These are phyloP conservation scores for Apostichopus parvimensis DNA, from an alignment of 35 echinoderm and acorn worm genomes.

Conservation along the genomic window DNA sequence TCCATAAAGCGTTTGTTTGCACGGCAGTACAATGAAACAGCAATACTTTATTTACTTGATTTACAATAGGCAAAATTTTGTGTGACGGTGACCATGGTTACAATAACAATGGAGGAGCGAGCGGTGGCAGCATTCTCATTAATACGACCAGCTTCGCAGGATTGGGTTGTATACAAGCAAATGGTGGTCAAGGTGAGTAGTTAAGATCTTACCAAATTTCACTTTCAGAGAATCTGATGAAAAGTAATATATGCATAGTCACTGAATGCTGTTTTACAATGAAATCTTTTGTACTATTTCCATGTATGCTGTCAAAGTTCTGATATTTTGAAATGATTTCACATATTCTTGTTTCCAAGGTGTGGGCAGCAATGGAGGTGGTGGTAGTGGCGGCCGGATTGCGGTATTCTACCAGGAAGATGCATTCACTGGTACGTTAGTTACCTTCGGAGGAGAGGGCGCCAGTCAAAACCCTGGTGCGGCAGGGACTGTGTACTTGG, in stretches of 20 bases:
- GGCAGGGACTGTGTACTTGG: conserved; percentile 75
- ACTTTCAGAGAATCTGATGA: not conserved
- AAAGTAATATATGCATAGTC: not conserved
- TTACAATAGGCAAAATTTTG: conserved; percentile 43
- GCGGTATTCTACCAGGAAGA: conserved; percentile 52
- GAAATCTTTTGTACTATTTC: no score
- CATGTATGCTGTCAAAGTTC: not conserved
- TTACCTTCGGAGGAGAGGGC: conserved; percentile 60
- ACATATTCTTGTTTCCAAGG: conserved; percentile 34
- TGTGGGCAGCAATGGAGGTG: conserved; percentile 52
- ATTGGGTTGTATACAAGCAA: conserved; percentile 66
- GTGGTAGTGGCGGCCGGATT: conserved; percentile 83
- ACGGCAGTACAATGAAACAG: no score
- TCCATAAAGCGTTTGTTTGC: not conserved
- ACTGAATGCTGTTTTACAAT: no score
- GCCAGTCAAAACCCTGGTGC: conserved; percentile 65
- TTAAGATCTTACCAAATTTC: no score
- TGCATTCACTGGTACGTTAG: conserved; percentile 56
- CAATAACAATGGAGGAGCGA: conserved; percentile 65
- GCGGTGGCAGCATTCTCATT: conserved; percentile 83
- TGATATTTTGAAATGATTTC: not conserved
- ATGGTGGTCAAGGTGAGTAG: conserved; percentile 77
- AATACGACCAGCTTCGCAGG: conserved; percentile 45
- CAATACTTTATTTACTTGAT: no score
- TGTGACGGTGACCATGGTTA: conserved; percentile 60